Evolutionary conservation across 2,113 vertebrate genomes (phyloP).

Genomic region (Ciconia stormi): DNA sequence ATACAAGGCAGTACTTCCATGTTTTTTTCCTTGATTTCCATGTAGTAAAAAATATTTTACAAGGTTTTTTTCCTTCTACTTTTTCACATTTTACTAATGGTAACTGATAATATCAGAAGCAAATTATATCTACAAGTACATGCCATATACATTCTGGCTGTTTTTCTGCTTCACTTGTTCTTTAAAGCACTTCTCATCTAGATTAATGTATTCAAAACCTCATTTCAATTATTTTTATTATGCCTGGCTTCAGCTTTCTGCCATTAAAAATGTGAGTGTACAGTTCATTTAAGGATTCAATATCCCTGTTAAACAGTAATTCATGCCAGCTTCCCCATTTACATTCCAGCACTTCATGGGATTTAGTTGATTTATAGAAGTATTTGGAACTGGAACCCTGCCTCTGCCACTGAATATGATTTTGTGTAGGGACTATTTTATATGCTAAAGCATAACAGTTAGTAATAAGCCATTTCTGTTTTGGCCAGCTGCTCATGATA

Average conservation of each 20-base stretch:
- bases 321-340: conserved; percentile 28
- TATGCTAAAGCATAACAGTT: not conserved
- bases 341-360: not conserved
- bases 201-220: conserved; percentile 57
- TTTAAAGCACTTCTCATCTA: conserved; percentile 48
- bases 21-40: not conserved
- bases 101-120: not conserved
- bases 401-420: not conserved
- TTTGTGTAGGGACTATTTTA: not conserved
- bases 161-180: conserved; percentile 57
- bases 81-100: not conserved
- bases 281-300: conserved; percentile 76
- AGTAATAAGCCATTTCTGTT: conserved; percentile 12
- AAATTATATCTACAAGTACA: not conserved
- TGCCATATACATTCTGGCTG: not conserved
- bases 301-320: conserved; percentile 57
- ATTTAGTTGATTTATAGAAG: conserved; percentile 43
- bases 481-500: not conserved
- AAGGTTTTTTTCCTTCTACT: not conserved
- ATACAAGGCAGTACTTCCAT: not conserved
- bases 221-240: conserved; percentile 76
- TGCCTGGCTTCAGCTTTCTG: conserved; percentile 57
- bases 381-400: not conserved
- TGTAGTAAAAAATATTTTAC: not conserved
- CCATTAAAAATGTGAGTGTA: conserved; percentile 70